Evolutionary conservation across 2,797 vertebrate genomes (phyloP), one percentile per base, ranked within the genome.

Genomic region (Emys orbicularis): DNA sequence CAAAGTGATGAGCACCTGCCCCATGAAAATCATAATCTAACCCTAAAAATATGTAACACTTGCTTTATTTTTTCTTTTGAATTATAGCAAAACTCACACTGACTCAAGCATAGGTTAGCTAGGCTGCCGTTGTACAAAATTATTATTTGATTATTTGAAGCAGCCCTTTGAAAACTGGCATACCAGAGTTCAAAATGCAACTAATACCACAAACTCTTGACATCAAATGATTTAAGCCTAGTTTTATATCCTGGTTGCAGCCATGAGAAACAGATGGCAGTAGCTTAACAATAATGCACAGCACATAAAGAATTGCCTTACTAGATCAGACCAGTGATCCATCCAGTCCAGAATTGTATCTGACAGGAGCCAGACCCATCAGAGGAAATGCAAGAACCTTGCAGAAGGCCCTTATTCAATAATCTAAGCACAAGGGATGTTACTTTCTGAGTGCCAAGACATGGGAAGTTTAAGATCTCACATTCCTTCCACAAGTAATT

Each of bases 231-330:
- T 56, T 79, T 79, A 5, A 50, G 2, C 83, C 37, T 57, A 12
- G 0, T n/a, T 94, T 90, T 92, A 52, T 87, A 84, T 18, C 5
- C 10, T 83, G 10, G 44, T 54, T 79, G 4, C 37, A 82, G 81
- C 47, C 52, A 8, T 59, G 80, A 59, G 86, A 93, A 95, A 83
- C 41, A 92, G 84, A 86, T 91, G 57, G 11, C 41, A 53, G 87
- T 84, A 94, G 12, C 87, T 65, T 94, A 92, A 87, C 74, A 83
- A 81, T 53, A 87, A 80, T 12, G 2, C 49, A 57, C 16, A 80
- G 52, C 31, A 54, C 2, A 13, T 79, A 90, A 90, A 88, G 8
- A 94, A 83, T 68, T 0, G 2, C 31, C 37, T 81, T 96, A 10
- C 47, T 79, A 25, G 44, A 88, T 92, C 50, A 72, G 29, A 72